These are phyloP conservation scores for Catonia carolina DNA, from an alignment of 2,888 invertebrate genomes.

Conservation along the genomic window DNA sequence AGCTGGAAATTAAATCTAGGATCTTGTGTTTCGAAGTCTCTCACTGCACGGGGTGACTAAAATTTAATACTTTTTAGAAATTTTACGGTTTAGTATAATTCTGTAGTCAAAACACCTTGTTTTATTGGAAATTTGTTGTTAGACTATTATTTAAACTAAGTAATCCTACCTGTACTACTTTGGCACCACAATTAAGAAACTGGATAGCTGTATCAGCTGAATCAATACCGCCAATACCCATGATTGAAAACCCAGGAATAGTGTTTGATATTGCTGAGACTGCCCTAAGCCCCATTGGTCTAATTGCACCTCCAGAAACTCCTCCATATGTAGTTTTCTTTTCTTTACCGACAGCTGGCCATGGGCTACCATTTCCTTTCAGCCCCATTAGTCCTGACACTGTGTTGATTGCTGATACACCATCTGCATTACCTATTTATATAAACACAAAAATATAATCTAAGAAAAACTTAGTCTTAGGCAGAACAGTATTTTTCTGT, in stretches of 20 bases:
- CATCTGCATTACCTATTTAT: constrained; percentile 73
- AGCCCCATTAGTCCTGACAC: constrained; percentile 92
- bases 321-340: constrained; percentile 87
- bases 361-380: constrained; percentile 71
- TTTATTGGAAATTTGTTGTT: too few species aligned
- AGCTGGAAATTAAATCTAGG: too few species aligned
- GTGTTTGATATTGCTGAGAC: constrained; percentile 81
- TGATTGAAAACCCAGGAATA: constrained; percentile 81
- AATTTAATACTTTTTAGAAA: too few species aligned
- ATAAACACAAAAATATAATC: constrained; percentile 10
- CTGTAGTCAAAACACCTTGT: too few species aligned
- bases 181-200: constrained; percentile 88
- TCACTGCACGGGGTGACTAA: too few species aligned
- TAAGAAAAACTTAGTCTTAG: too few species aligned
- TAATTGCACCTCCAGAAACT: constrained; percentile 87
- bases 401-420: constrained; percentile 96
- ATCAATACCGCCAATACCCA: constrained; percentile 96
- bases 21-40: too few species aligned
- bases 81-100: too few species aligned
- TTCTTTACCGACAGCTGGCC: constrained; percentile 79
- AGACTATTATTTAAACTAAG: too few species aligned
- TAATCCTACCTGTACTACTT: constrained; percentile 79
- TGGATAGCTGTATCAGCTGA: constrained; percentile 94
- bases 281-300: constrained; percentile 88
- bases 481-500: too few species aligned